A percentile compares a stretch with the other conserved stretches of the same genome.
phyloP scores from a whole-genome alignment of 2,113 vertebrate genomes.

The Vombatus ursinus region DNA sequence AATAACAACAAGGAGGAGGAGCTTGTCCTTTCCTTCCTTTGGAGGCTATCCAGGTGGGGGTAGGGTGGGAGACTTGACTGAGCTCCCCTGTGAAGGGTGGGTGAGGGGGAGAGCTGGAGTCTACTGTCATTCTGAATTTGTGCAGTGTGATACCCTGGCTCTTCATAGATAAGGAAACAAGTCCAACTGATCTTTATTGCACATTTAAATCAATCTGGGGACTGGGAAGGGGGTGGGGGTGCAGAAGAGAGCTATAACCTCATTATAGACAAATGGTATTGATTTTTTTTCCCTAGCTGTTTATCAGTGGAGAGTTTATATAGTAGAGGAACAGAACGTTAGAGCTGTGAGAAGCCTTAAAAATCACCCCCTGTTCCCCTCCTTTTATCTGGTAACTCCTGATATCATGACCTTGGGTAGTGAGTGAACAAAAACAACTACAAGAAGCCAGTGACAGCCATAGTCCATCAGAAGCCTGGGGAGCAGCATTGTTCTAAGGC shows the following conservation, averaged over 20 bases:
- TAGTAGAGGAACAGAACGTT: not conserved
- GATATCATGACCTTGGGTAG: not conserved
- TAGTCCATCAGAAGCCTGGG: not conserved
- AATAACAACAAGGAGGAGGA: not conserved
- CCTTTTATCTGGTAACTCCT: not conserved
- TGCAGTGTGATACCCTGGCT: not conserved
- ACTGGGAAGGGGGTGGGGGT: not conserved
- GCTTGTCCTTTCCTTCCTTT: not conserved
- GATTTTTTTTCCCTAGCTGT: not conserved
- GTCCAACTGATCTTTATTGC: not conserved
- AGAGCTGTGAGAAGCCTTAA: not conserved
- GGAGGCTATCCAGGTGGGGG: not conserved
- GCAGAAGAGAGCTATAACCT: not conserved
- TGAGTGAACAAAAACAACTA: not conserved
- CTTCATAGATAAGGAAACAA: not conserved
- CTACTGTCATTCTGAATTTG: not conserved
- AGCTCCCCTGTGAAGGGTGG: not conserved
- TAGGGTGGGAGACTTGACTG: not conserved
- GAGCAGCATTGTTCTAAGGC: not conserved
- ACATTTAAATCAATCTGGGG: not conserved
- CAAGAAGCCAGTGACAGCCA: not conserved
- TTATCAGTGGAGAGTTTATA: not conserved
- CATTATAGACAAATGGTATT: not conserved
- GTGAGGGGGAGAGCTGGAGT: not conserved
- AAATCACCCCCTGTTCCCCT: not conserved